Conservation (phyloP, 1,140 invertebrate species). For the Drosophila jambulina region DNA sequence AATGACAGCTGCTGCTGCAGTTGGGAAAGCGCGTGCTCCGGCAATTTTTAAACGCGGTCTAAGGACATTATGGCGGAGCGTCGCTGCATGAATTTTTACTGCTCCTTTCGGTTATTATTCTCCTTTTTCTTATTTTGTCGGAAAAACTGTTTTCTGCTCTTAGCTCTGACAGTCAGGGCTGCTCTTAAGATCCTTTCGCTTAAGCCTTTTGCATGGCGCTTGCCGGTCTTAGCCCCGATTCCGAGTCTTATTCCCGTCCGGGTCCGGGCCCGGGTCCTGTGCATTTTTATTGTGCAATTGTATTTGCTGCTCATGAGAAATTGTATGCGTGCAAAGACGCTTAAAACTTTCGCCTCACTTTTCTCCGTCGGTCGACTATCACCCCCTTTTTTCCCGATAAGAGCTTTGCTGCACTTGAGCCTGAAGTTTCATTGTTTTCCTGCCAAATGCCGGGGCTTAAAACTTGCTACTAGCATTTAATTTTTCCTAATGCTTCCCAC, state of each 20-base stretch:
- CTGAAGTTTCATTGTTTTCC: conserved; percentile 64
- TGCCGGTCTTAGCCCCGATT: conserved; percentile 28
- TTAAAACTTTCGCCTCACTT: conserved; percentile 73
- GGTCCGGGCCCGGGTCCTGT: conserved; percentile 14
- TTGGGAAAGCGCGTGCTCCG: conserved; percentile 33
- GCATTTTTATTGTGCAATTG: conserved; percentile 79
- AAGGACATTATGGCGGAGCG: conserved; percentile 61
- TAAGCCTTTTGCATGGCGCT: conserved; percentile 68
- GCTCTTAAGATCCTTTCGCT: conserved; percentile 69
- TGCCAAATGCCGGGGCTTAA: conserved; percentile 68
- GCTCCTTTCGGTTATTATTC: neutral
- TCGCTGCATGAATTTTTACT: conserved; percentile 20
- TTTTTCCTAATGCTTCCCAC: conserved; percentile 52
- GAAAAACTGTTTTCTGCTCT: conserved; percentile 48
- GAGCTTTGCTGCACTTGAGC: conserved; percentile 67
- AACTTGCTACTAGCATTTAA: conserved; percentile 52
- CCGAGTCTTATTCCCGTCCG: conserved; percentile 17
- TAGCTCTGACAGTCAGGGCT: conserved; percentile 33
- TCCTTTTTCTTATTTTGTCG: conserved; percentile 2
- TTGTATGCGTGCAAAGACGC: conserved; percentile 79
- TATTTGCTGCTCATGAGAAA: conserved; percentile 82
- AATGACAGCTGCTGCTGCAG: conserved; percentile 53
- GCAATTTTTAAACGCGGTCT: conserved; percentile 62
- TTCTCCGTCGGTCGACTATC: conserved; percentile 20
- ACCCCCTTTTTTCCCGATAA: conserved; percentile 53